Conservation (phyloP, 1,140 invertebrate species). For the Nautilus pompilius region DNA sequence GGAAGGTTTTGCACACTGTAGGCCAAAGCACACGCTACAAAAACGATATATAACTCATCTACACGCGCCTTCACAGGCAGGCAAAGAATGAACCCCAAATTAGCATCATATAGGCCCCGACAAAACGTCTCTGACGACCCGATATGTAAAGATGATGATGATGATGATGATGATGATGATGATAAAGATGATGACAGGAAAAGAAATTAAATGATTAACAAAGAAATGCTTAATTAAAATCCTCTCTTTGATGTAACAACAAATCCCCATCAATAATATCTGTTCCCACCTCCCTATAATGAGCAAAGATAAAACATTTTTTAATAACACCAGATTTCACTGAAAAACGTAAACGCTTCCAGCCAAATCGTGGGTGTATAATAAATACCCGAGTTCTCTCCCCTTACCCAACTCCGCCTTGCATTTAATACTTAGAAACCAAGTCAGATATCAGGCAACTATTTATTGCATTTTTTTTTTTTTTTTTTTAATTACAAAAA, state of each 20-base stretch:
- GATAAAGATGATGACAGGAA: not conserved
- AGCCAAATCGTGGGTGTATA: no score
- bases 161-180: slow-evolving; percentile 7
- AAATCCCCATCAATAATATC: not conserved
- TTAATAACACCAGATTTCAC: no score
- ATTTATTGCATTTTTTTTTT: no score
- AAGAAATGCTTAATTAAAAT: not conserved
- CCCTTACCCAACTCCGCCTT: no score
- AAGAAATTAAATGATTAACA: not conserved
- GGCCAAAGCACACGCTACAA: slow-evolving; percentile 1
- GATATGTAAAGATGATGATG: slow-evolving; percentile 2
- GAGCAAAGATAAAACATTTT: not conserved
- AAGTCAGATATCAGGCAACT: no score
- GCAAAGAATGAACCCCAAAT: not conserved
- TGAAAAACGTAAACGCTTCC: no score
- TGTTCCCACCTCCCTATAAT: not conserved
- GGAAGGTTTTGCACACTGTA: not conserved
- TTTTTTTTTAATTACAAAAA: no score
- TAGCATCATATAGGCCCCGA: not conserved
- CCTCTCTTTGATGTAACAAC: not conserved
- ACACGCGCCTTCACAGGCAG: not conserved
- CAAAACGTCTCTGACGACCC: not conserved
- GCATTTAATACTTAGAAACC: no score
- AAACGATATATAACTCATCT: not conserved
- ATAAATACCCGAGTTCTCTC: no score